These are phyloP conservation scores for Rhagonycha lutea DNA, from an alignment of 2,888 invertebrate genomes.

Conservation along the genomic window DNA sequence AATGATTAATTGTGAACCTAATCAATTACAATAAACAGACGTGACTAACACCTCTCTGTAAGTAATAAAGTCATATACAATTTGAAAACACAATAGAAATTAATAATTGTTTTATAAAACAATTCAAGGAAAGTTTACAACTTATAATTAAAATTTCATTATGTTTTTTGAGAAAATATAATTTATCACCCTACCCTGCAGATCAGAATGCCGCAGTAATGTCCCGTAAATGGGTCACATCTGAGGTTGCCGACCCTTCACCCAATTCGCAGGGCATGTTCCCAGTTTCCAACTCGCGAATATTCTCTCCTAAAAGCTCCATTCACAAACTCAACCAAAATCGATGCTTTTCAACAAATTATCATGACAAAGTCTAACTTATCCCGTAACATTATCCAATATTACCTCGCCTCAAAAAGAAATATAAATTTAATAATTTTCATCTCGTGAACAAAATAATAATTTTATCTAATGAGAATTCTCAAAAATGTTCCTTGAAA, in stretches of 20 bases:
- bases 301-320: constrained; percentile 14
- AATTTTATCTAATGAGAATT: not conserved
- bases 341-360: constrained; percentile 14
- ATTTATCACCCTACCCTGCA: constrained; percentile 6
- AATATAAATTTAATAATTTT: not conserved
- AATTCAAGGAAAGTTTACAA: not conserved
- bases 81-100: not conserved
- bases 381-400: not conserved
- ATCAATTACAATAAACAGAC: not conserved
- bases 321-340: constrained; percentile 10
- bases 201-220: constrained; percentile 19
- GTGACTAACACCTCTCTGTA: not conserved
- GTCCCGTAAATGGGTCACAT: constrained; percentile 25
- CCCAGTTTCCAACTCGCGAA: constrained; percentile 24
- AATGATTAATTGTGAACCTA: not conserved
- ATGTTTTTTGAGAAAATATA: not conserved
- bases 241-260: constrained; percentile 32
- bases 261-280: constrained; percentile 25
- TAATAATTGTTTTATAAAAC: not conserved
- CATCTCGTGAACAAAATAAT: not conserved
- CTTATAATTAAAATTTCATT: constrained; percentile 2
- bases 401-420: not conserved
- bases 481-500: not conserved
- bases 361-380: not conserved
- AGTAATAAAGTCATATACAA: not conserved